Evolutionary conservation across 37 sponge, comb jelly and placozoan species (phyloP).

Genomic region (Cliona cf. orientalis): DNA sequence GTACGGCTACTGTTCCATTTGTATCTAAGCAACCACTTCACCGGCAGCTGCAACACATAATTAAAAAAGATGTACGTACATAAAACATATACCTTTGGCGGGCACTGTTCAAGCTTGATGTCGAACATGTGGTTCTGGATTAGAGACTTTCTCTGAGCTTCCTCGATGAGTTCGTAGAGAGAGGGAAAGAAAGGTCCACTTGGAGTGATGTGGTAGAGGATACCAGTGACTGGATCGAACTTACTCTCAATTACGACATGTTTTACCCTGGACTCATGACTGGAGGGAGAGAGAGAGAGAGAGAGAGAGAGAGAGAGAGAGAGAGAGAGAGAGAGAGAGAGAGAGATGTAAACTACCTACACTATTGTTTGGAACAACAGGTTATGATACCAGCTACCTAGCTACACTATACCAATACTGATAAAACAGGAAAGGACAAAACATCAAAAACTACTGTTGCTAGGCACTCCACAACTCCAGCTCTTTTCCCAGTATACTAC

Average conservation of each 20-base stretch:
- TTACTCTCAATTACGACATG: constrained; percentile 81
- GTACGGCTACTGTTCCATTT: background rate
- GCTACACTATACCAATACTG: too few species aligned
- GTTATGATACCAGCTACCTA: too few species aligned
- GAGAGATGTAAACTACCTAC: too few species aligned
- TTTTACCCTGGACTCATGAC: constrained; percentile 73
- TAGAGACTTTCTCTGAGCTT: constrained; percentile 56
- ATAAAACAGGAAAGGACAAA: too few species aligned
- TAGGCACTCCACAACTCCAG: too few species aligned
- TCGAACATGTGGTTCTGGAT: constrained; percentile 82
- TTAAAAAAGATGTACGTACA: background rate
- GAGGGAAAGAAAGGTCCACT: constrained; percentile 71
- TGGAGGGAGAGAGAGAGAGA: background rate
- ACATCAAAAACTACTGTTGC: too few species aligned
- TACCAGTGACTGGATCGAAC: constrained; percentile 63
- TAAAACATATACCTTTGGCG: constrained; percentile 85
- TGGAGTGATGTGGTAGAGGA: constrained; percentile 80
- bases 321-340: too few species aligned
- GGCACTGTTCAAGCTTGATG: constrained; percentile 51
- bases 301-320: background rate
- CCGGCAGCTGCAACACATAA: too few species aligned
- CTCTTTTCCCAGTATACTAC: too few species aligned
- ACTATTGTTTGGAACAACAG: too few species aligned
- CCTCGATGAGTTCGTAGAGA: constrained; percentile 69
- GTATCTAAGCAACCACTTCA: background rate